Base-by-base conservation (phyloP, 2,888 invertebrate species). In the Ichneumoninae sp. region DNA sequence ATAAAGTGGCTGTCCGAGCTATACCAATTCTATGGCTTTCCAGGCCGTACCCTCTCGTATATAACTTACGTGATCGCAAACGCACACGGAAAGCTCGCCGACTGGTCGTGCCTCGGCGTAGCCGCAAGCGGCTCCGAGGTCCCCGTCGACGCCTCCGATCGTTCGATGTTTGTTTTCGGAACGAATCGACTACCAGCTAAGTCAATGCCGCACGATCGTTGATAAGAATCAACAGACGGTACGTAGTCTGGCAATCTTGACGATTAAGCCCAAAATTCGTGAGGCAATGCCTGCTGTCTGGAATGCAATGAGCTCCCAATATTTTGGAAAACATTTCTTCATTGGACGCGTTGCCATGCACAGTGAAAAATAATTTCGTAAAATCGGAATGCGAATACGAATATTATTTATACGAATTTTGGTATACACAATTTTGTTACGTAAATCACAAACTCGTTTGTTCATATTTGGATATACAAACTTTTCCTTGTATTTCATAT, bases 91-190 rank as follows among this genome's bases (percentile, higher is more conserved):
- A 71, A 71, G 57, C 71, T 71, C 13, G 13, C 26, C 57, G 36
- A 40, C 36, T 13, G 22, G 16, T 8, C 57, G 73, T 57, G 57
- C 40, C 26, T 57, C 13, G 57, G 40, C 73, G 54, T 44, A 44
- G 73, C 26, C 57, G 57, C 16, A 44, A 19, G 73, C 60, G 57
- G 73, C 57, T 73, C 73, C 54, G 30, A 36, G 13, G 3, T 16
- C 22, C 22, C 65, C 8, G 40, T 19, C 65, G 65, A 13, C 36
- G 36, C 36, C 7, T 60, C 44, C 26, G 57, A 73, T 44, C 57
- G 73, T 73, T 73, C 73, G 44, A 44, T 73, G 73, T 73, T 73
- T 73, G 73, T 60, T 73, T 60, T 73, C 40, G 73, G 26, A 73
- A 44, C 73, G 60, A 73, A 57, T 73, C 40, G 40, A 40, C 57